phyloP scores from a whole-genome alignment of 1,140 invertebrate species.

The Popillia japonica region DNA sequence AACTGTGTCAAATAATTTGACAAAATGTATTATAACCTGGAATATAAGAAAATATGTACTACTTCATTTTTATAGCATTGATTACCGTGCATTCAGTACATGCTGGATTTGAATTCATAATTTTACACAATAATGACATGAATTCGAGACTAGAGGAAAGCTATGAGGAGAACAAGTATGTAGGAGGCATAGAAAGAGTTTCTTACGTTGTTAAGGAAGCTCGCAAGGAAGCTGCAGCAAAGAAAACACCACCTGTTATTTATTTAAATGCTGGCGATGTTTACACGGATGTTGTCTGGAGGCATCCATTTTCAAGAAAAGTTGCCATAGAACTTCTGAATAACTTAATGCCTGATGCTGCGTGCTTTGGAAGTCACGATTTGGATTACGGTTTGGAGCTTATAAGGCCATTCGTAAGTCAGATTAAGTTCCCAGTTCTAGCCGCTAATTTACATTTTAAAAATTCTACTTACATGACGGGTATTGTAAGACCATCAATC shows the following conservation, averaged over 20 bases:
- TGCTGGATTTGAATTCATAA: slow-evolving; percentile 68
- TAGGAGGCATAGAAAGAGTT: background rate
- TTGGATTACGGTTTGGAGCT: slow-evolving; percentile 84
- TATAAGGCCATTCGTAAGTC: slow-evolving; percentile 78
- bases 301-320: background rate
- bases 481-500: slow-evolving; percentile 72
- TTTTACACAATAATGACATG: slow-evolving; percentile 92
- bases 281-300: background rate
- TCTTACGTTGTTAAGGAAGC: background rate
- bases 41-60: no score
- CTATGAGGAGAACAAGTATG: slow-evolving; percentile 44
- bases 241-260: background rate
- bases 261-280: background rate
- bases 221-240: background rate
- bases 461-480: background rate
- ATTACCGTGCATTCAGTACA: no score
- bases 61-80: no score
- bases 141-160: slow-evolving; percentile 85
- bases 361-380: slow-evolving; percentile 92
- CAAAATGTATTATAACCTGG: no score
- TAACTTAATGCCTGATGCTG: background rate
- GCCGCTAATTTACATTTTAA: slow-evolving; percentile 72
- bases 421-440: slow-evolving; percentile 75
- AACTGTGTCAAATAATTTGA: no score
- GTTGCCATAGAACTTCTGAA: background rate